Evolutionary conservation across 2,797 vertebrate species (phyloP).

Genomic region (Alfaro cultratus): DNA sequence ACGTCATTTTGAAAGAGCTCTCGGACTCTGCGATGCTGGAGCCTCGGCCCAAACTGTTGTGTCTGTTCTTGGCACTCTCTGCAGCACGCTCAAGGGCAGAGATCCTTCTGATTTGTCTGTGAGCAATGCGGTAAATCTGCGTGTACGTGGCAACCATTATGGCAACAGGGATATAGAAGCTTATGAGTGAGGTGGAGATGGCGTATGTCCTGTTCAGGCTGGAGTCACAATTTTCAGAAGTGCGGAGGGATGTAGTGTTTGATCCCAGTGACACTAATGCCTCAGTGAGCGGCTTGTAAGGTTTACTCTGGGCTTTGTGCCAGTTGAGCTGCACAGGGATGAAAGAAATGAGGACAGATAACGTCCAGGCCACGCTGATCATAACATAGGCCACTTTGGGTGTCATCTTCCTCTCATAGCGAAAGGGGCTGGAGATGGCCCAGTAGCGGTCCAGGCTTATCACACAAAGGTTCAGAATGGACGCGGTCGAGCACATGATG

Average conservation of each 20-base stretch:
- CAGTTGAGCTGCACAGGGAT: constrained; percentile 98
- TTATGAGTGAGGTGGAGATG: constrained; percentile 98
- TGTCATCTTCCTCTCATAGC: constrained; percentile 99
- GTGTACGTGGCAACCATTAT: constrained; percentile 99
- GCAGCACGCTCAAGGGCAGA: constrained; percentile 95
- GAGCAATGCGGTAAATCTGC: constrained; percentile 97
- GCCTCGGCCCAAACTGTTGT: constrained; percentile 86
- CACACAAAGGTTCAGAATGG: constrained; percentile 96
- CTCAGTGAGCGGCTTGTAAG: constrained; percentile 65
- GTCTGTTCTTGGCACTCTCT: constrained; percentile 94
- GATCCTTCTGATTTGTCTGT: constrained; percentile 95
- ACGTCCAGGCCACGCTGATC: constrained; percentile 94
- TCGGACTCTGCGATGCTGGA: constrained; percentile 88
- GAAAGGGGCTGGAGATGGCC: constrained; percentile 98
- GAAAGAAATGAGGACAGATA: constrained; percentile 97
- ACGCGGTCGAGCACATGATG: constrained; percentile 99
- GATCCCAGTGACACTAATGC: constrained; percentile 69
- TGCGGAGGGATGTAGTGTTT: constrained; percentile 78
- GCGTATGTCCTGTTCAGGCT: constrained; percentile 97
- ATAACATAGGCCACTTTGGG: constrained; percentile 93
- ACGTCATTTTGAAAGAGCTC: constrained; percentile 96
- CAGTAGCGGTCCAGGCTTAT: constrained; percentile 98
- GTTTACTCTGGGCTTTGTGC: constrained; percentile 89
- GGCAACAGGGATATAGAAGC: constrained; percentile 97
- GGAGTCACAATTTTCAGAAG: constrained; percentile 91